Base-by-base conservation (phyloP, 1,140 invertebrate species). In the Ptiloglossa arizonensis region DNA sequence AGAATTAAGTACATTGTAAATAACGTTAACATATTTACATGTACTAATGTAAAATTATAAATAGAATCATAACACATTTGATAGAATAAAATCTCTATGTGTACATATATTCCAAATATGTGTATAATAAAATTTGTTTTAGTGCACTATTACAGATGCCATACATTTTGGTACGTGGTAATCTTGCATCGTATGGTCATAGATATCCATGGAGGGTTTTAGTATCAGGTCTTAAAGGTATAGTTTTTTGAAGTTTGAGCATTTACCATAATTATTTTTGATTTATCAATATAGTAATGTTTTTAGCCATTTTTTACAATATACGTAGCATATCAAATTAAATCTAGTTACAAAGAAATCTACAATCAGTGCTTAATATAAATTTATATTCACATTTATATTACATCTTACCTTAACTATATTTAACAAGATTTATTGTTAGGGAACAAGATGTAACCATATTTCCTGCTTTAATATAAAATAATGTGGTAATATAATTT, bases 111-210 rank as follows among this genome's bases (percentile, higher is more conserved):
- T 46, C 29, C 17, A 44, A 32, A 41, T 54, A 60, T 27, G n/a
- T 59, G 57, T 76, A 56, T 48, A 46, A 50, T 27, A 54, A 69
- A 84, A 83, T 88, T 81, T 82, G 84, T 86, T 84, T 77, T 86
- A 89, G 82, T 48, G 70, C 74, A 88, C 80, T 86, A 89, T 87
- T 84, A 91, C 90, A 91, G 89, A 97, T 97, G 96, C 96, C 96
- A 93, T 97, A 97, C 95, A 96, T 97, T 94, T 94, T 97, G 93
- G 96, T 97, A 87, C 94, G 96, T 91, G 96, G 96, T 92, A 97
- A 97, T 94, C 94, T 97, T 90, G 96, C 96, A 89, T 96, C 96
- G 63, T 97, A 97, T 90, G 95, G 95, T 91, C 95, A 96, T 91
- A 96, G 95, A 93, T 96, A 96, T 93, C 96, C 96, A 90, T 97